phyloP scores from a whole-genome alignment of 2,113 vertebrate genomes.

The Alligator sinensis region DNA sequence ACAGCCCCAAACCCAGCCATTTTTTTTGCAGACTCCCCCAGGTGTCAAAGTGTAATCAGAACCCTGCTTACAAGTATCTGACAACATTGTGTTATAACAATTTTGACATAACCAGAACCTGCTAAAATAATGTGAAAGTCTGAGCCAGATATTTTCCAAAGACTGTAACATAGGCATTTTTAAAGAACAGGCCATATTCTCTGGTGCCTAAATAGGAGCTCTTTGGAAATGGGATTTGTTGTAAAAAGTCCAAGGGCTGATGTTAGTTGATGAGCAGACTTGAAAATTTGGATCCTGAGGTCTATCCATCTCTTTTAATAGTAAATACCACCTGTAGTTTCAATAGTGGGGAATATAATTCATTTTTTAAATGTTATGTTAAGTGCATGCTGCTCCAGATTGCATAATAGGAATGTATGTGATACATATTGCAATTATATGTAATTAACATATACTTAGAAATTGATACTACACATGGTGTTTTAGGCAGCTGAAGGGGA shows the following conservation, averaged over 20 bases:
- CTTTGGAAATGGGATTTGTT: background rate
- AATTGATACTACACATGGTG: background rate
- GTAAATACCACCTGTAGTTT: background rate
- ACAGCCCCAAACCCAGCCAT: too few relatives aligned
- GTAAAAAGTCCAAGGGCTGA: background rate
- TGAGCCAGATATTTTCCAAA: too few relatives aligned
- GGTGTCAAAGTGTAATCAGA: too few relatives aligned
- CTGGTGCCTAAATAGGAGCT: background rate
- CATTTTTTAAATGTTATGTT: background rate
- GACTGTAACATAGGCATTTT: too few relatives aligned
- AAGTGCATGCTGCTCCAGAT: background rate
- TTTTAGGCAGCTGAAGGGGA: background rate
- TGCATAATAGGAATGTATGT: slow-evolving; percentile 35
- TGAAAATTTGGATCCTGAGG: background rate
- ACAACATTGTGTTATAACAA: background rate
- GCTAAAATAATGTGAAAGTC: background rate
- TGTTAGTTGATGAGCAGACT: background rate
- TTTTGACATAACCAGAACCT: background rate
- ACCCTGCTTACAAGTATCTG: background rate
- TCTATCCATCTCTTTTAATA: background rate
- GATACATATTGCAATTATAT: background rate
- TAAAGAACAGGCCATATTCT: background rate
- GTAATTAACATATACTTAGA: background rate
- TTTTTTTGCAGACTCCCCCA: too few relatives aligned
- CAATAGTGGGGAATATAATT: background rate